phyloP scores from a whole-genome alignment of 2,797 vertebrate species.

The Propithecus perrieri region DNA sequence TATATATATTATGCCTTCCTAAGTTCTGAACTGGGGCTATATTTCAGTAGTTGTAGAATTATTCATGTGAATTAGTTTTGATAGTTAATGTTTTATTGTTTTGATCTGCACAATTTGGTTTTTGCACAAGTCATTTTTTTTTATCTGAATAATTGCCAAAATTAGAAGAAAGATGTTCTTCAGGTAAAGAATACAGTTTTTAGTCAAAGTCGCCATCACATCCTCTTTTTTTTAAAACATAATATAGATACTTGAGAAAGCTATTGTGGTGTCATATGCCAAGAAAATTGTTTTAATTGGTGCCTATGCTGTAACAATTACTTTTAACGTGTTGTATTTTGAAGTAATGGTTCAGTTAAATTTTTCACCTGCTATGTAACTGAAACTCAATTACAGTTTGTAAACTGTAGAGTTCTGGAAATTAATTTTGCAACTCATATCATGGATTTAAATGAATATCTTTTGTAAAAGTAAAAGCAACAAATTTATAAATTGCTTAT shows the following conservation, averaged over 20 bases:
- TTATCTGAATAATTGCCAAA: constrained; percentile 84
- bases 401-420: constrained; percentile 85
- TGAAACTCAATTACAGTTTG: constrained; percentile 85
- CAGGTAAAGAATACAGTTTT: constrained; percentile 77
- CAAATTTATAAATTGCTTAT: constrained; percentile 90
- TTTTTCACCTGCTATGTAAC: constrained; percentile 86
- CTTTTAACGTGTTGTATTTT: constrained; percentile 87
- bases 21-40: constrained; percentile 84
- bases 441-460: constrained; percentile 90
- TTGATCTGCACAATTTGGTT: constrained; percentile 84
- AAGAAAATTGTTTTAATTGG: constrained; percentile 87
- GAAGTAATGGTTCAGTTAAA: constrained; percentile 85
- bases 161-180: constrained; percentile 80
- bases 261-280: constrained; percentile 79
- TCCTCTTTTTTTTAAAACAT: constrained; percentile 75
- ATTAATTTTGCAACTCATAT: constrained; percentile 90
- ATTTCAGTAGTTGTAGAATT: constrained; percentile 86
- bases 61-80: constrained; percentile 86
- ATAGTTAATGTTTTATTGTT: constrained; percentile 85
- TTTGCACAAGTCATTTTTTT: constrained; percentile 86
- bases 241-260: constrained; percentile 82
- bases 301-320: constrained; percentile 89
- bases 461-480: constrained; percentile 91
- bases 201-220: constrained; percentile 82
- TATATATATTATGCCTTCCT: constrained; percentile 87